Base-by-base conservation (phyloP, 1,140 invertebrate species). In the Scylla paramamosain region DNA sequence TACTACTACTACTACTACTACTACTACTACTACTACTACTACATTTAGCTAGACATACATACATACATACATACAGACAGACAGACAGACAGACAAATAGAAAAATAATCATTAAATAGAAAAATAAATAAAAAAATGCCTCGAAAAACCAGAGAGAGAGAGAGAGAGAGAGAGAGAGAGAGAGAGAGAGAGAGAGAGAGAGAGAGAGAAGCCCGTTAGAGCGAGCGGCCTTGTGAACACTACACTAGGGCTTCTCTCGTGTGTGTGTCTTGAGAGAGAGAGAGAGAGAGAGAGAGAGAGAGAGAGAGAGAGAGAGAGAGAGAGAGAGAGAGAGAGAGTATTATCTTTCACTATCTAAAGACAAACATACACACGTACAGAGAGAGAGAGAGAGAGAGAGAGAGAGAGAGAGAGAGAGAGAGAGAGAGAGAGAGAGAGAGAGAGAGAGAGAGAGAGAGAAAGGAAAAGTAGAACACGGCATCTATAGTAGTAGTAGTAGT, bases 351-450 rank as follows among this genome's bases (percentile, higher is more conserved):
- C n/a, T n/a, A n/a, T n/a, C n/a, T n/a, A n/a, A n/a, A n/a, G n/a
- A n/a, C n/a, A n/a, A n/a, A n/a, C n/a, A n/a, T n/a, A n/a, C n/a
- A n/a, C n/a, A n/a, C n/a, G n/a, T n/a, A n/a, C n/a, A n/a, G n/a
- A 48, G 52, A n/a, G 48, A 52, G 28, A 59, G 48, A 52, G 89
- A 91, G 46, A 91, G 89, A 87, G 84, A 39, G 84, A 87, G 31
- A 87, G 39, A 39, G 84, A 84, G 82, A 84, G 82, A 93, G 89
- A 93, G 82, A 93, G 89, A 93, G 82, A 93, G 82, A 86, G 82
- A 93, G 92, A 84, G 89, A 93, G 89, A 86, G 92, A 93, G 89
- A 93, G 92, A 93, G 92, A 92, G 92, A 93, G 82, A 93, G 92
- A 93, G 89, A 93, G 89, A 93, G 82, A 93, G 90, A 89, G 93